Evolutionary conservation across 2,888 invertebrate genomes (phyloP).

Genomic region (Hypsopygia costalis): DNA sequence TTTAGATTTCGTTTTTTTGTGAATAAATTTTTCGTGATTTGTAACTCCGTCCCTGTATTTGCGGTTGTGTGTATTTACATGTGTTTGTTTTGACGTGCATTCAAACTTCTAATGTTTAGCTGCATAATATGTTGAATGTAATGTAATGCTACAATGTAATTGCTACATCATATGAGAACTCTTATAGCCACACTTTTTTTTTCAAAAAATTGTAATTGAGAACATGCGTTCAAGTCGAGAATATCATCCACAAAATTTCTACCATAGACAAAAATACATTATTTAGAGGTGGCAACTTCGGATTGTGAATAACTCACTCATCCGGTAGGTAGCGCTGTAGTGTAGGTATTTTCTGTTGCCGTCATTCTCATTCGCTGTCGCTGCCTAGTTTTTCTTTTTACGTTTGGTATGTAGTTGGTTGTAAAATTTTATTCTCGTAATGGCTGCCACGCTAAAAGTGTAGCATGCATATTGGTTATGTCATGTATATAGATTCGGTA

Average conservation of each 20-base stretch:
- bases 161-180: no score
- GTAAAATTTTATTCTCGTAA: conserved; percentile 72
- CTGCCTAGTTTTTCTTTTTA: conserved; percentile 70
- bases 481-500: conserved; percentile 58
- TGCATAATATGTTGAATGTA: no score
- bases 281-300: conserved; percentile 32
- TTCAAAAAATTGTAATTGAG: not conserved
- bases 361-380: conserved; percentile 54
- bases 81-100: no score
- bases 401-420: conserved; percentile 56
- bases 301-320: conserved; percentile 26
- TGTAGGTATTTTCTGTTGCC: conserved; percentile 48
- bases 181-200: no score
- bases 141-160: no score
- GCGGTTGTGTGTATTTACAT: no score
- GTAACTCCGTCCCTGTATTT: no score
- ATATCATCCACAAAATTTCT: not conserved
- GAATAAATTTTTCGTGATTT: no score
- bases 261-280: conserved; percentile 14
- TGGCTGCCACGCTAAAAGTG: conserved; percentile 76
- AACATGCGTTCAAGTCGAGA: not conserved
- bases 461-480: conserved; percentile 73
- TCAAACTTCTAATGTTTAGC: no score
- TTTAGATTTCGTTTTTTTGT: no score
- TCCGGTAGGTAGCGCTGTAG: conserved; percentile 58